Evolutionary conservation across 2,888 invertebrate species (phyloP).

Genomic region (Autographa gamma): DNA sequence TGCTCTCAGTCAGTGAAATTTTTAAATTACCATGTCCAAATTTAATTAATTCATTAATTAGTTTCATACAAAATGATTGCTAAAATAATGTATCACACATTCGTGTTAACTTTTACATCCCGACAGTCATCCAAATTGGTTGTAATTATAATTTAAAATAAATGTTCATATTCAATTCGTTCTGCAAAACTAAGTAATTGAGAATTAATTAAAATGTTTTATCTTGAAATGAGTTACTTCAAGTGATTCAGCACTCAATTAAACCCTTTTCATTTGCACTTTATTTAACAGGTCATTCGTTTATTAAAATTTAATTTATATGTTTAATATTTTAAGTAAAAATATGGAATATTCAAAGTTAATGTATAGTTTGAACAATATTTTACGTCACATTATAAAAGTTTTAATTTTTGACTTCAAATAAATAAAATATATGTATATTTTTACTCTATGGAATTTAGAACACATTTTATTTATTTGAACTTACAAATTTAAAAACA

Average conservation of each 20-base stretch:
- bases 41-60: neutral
- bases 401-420: no score
- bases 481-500: no score
- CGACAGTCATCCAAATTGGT: neutral
- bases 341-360: no score
- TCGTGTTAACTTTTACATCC: constrained; percentile 4
- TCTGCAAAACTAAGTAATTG: constrained; percentile 16
- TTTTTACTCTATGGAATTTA: no score
- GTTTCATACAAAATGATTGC: neutral
- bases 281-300: constrained; percentile 5
- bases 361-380: no score
- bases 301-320: constrained; percentile 7
- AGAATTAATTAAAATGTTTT: constrained; percentile 23
- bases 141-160: constrained; percentile 23
- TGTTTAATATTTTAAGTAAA: no score
- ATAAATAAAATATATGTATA: no score
- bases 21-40: neutral
- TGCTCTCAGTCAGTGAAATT: no score
- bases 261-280: constrained; percentile 4
- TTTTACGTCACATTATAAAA: no score
- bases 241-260: constrained; percentile 11
- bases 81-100: neutral
- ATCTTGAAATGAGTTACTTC: constrained; percentile 11
- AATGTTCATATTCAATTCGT: neutral
- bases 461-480: no score